Evolutionary conservation across 2,797 vertebrate genomes (phyloP).

Genomic region (Gouania willdenowi): DNA sequence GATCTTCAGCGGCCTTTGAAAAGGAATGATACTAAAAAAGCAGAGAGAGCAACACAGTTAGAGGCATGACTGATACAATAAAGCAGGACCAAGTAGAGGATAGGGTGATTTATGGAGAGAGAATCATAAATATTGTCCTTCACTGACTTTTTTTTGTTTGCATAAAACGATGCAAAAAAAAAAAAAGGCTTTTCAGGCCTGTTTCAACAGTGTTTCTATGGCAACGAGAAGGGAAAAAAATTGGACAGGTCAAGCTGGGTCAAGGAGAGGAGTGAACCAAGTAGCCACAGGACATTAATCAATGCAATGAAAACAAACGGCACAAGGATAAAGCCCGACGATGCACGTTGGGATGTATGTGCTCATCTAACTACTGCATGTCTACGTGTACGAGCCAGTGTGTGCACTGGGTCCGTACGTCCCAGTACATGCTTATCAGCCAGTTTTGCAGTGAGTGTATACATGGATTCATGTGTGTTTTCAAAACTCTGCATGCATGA

Average conservation of each 20-base stretch:
- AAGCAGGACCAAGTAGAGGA: no score
- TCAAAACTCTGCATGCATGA: slow-evolving; percentile 53
- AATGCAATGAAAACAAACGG: slow-evolving; percentile 24
- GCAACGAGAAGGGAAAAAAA: slow-evolving; percentile 32
- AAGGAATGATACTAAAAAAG: slow-evolving; percentile 83
- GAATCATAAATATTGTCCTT: no score
- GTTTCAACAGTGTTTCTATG: slow-evolving; percentile 16
- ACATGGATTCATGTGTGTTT: slow-evolving; percentile 31
- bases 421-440: slow-evolving; percentile 24
- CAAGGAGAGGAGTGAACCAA: slow-evolving; percentile 30
- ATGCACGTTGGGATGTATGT: neutral
- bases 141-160: no score
- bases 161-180: neutral
- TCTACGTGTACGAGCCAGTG: slow-evolving; percentile 22
- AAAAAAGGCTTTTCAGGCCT: neutral
- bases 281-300: slow-evolving; percentile 33
- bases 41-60: slow-evolving; percentile 18
- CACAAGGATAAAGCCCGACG: neutral
- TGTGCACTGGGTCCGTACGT: slow-evolving; percentile 3
- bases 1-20: slow-evolving; percentile 85
- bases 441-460: slow-evolving; percentile 13
- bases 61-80: slow-evolving; percentile 15
- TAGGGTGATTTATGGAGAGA: no score
- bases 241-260: slow-evolving; percentile 27
- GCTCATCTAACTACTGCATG: slow-evolving; percentile 22